Evolutionary conservation across 2,888 invertebrate species (phyloP).

Genomic region (Sepioteuthis lessoniana): DNA sequence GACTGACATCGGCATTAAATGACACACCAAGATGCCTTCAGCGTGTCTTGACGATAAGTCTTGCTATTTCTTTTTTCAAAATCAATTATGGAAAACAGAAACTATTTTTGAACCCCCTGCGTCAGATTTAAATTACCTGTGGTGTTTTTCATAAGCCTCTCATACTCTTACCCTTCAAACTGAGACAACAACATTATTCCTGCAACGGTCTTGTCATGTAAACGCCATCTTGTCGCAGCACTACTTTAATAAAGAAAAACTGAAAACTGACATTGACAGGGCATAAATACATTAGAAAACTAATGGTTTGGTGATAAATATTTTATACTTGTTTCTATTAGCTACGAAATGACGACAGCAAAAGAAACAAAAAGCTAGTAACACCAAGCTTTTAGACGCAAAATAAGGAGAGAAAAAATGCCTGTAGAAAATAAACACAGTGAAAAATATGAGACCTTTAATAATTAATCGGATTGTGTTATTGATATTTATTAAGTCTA

Average conservation of each 20-base stretch:
- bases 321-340: background rate
- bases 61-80: too few species aligned
- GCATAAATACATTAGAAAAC: background rate
- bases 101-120: too few species aligned
- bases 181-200: background rate
- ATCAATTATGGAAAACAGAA: too few species aligned
- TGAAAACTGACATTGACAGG: background rate
- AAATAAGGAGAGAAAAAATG: background rate
- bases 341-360: background rate
- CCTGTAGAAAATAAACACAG: too few species aligned
- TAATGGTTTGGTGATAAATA: background rate
- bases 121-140: too few species aligned
- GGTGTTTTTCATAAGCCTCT: too few species aligned
- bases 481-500: too few species aligned
- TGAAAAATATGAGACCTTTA: fast-evolving
- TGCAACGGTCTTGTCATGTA: background rate
- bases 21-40: too few species aligned
- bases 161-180: background rate
- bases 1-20: too few species aligned
- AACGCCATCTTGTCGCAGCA: background rate
- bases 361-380: background rate
- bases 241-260: background rate
- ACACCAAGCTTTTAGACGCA: background rate
- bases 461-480: too few species aligned
- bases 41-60: too few species aligned